These are phyloP conservation scores for Neosalanx taihuensis DNA, from an alignment of 2,797 vertebrate genomes.

Conservation along the genomic window DNA sequence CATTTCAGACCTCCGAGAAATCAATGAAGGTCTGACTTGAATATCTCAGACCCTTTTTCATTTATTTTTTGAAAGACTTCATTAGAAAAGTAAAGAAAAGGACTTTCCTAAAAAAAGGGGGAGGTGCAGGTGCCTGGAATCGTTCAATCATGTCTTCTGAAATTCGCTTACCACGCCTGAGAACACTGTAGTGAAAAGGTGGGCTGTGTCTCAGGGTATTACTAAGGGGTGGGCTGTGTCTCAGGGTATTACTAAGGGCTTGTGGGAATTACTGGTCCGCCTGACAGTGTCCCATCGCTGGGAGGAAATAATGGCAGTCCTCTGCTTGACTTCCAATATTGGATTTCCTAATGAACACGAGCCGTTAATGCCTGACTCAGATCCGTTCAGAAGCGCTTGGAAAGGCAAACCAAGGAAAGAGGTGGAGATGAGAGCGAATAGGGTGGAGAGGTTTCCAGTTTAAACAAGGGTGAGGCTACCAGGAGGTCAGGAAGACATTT, in stretches of 20 bases:
- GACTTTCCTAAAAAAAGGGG: constrained; percentile 37
- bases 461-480: too few relatives aligned
- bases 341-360: constrained; percentile 59
- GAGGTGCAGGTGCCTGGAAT: constrained; percentile 56
- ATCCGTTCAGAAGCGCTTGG: constrained; percentile 29
- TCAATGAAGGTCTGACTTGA: background rate
- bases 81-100: background rate
- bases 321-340: constrained; percentile 50
- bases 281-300: constrained; percentile 54
- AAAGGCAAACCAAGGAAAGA: constrained; percentile 10
- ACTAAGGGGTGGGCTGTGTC: too few relatives aligned
- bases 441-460: background rate
- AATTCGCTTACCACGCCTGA: constrained; percentile 60
- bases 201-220: constrained; percentile 43
- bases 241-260: constrained; percentile 67
- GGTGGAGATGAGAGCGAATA: constrained; percentile 9
- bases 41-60: constrained; percentile 4
- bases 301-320: constrained; percentile 59
- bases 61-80: background rate
- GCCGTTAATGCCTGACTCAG: constrained; percentile 41
- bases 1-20: background rate
- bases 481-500: too few relatives aligned
- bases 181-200: constrained; percentile 60
- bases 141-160: constrained; percentile 68
- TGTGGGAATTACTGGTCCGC: constrained; percentile 66